Evolutionary conservation across 2,888 invertebrate genomes (phyloP).

Genomic region (Flabesymbios commensalis): DNA sequence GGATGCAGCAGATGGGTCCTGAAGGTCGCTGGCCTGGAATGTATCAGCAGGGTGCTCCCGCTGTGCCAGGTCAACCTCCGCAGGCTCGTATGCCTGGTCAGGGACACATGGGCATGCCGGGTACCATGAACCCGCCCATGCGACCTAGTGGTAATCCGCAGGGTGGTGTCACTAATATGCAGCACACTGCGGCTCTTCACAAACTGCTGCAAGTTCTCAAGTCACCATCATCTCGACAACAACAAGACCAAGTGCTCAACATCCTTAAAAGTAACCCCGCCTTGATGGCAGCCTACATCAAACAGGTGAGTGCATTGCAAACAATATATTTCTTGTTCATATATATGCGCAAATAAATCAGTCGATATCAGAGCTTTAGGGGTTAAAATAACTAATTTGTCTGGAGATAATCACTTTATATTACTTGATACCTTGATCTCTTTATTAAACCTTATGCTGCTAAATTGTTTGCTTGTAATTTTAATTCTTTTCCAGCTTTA

Average conservation of each 20-base stretch:
- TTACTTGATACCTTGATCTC: not conserved
- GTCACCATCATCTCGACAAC: constrained; percentile 87
- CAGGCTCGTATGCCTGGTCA: too few species aligned
- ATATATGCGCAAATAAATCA: not conserved
- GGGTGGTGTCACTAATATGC: not conserved
- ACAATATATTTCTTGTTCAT: not conserved
- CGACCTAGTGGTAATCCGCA: too few species aligned
- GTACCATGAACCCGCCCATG: too few species aligned
- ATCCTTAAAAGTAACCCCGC: constrained; percentile 93
- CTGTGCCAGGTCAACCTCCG: not conserved
- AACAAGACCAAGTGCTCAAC: constrained; percentile 83
- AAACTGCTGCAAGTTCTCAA: constrained; percentile 86
- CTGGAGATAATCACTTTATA: not conserved
- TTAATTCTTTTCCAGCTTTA: too few species aligned
- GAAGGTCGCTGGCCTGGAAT: not conserved
- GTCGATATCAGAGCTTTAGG: too few species aligned
- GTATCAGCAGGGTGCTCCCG: not conserved
- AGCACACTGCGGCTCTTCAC: constrained; percentile 46
- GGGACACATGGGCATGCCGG: too few species aligned
- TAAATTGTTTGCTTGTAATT: too few species aligned
- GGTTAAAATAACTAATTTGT: not conserved
- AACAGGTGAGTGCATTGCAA: constrained; percentile 71
- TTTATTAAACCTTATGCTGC: too few species aligned
- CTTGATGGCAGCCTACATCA: constrained; percentile 92
- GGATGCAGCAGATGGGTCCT: not conserved